A percentile compares a stretch with the other conserved stretches of the same genome.
These are phyloP conservation scores for Amblyjoppa fuscipennis DNA, from an alignment of 2,888 invertebrate species.

Conservation along the genomic window DNA sequence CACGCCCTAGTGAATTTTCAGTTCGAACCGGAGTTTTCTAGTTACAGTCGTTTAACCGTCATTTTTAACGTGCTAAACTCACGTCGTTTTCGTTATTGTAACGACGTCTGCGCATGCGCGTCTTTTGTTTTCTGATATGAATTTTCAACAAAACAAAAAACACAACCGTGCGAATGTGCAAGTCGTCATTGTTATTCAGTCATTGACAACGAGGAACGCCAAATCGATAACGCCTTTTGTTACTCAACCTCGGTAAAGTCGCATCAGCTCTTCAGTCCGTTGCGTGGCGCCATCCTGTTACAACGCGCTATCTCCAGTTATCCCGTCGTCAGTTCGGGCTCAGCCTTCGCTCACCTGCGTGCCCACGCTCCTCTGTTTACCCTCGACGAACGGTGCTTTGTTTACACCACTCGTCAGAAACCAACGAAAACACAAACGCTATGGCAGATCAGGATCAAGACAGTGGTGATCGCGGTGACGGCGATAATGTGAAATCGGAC, in stretches of 20 bases:
- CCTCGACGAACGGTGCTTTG: background rate
- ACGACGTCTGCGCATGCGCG: too few relatives aligned
- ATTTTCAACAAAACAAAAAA: background rate
- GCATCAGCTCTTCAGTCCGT: conserved; percentile 4
- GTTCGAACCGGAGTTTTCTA: too few relatives aligned
- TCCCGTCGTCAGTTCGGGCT: background rate
- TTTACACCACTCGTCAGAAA: background rate
- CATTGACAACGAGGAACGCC: background rate
- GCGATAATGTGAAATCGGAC: conserved; percentile 90
- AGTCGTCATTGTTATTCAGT: background rate
- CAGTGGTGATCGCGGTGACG: conserved; percentile 88
- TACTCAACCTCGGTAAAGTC: background rate
- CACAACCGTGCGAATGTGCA: too few relatives aligned
- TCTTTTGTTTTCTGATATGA: too few relatives aligned
- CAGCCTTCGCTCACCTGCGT: background rate
- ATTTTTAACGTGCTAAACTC: too few relatives aligned
- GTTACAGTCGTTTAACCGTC: too few relatives aligned
- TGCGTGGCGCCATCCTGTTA: background rate
- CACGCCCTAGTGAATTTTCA: too few relatives aligned
- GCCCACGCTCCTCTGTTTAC: conserved; percentile 16
- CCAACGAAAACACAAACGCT: conserved; percentile 45
- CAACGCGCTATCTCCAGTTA: background rate
- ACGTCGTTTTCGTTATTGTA: too few relatives aligned
- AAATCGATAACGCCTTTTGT: background rate
- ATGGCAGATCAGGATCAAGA: conserved; percentile 88